Base-by-base conservation (phyloP, 2,888 invertebrate genomes). In the Calameuta filiformis region DNA sequence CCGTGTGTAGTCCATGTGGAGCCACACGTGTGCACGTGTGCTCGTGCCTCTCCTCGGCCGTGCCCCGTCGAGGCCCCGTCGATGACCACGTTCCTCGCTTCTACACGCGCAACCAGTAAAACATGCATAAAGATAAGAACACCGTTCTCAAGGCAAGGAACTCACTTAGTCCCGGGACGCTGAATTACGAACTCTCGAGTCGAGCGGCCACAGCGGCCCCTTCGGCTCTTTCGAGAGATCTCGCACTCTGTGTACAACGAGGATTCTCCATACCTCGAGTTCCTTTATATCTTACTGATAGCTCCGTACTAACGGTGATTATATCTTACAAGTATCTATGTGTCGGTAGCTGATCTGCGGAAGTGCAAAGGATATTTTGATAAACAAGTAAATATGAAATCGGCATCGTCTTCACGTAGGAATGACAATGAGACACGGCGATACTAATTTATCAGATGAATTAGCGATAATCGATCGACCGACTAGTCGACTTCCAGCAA, bases 41-140 rank as follows among this genome's bases (percentile, higher is more conserved):
- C 56, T 56, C 56, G 23, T 56, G 56, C 56, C 56, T 56, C 56
- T 9, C 56, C 1, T 12, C 40, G 40, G 40, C 40, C 40, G 15
- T 40, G 40, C 40, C 40, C 40, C 12, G 35, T 33, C 33, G 33
- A 33, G 33, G 33, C 33, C 33, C 3, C 40, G 23, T 56, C 56
- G 9, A 23, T 56, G 56, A 56, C 56, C 56, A 56, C 56, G 9
- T 56, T 56, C 56, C 56, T 9, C 56, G 23, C 56, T 56, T 9
- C 56, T 23, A 56, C 56, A 56, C 56, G 23, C 3, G 56, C 56
- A 34, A 6, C 71, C 33, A 31, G 71, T 34, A 34, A 71, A 71
- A 71, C 82, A 83, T 86, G 85, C 85, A 83, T 82, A 83, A 83
- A 85, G 86, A 86, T 85, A 84, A 84, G 83, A 82, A 83, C 76